Evolutionary conservation across 2,888 invertebrate genomes (phyloP).

Genomic region (Napeogenes sylphis): DNA sequence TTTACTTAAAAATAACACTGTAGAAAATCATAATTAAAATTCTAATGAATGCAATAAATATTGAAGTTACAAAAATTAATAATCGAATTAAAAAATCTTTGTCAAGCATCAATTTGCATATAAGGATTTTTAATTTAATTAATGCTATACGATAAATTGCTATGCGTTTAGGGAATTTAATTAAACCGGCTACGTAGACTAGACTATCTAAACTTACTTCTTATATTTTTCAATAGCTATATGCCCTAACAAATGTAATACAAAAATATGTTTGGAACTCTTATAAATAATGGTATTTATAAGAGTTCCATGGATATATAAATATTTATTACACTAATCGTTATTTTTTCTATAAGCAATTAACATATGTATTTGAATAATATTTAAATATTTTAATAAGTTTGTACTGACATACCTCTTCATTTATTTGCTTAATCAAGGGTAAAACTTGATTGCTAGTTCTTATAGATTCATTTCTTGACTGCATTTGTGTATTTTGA

Average conservation of each 20-base stretch:
- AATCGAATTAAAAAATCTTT: too few species aligned
- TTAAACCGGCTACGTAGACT: too few species aligned
- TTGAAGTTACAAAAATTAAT: too few species aligned
- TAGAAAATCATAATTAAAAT: not conserved
- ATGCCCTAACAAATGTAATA: too few species aligned
- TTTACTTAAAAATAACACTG: not conserved
- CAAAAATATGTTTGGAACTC: slow-evolving; percentile 1
- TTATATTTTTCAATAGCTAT: too few species aligned
- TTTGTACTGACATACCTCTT: slow-evolving; percentile 51
- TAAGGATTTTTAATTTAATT: not conserved
- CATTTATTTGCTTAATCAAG: slow-evolving; percentile 68
- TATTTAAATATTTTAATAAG: not conserved
- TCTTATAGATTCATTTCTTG: slow-evolving; percentile 38
- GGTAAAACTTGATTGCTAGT: slow-evolving; percentile 63
- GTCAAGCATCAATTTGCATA: not conserved
- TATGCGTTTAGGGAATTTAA: too few species aligned
- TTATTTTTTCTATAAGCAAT: slow-evolving; percentile 7
- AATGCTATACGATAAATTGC: not conserved
- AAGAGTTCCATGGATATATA: too few species aligned
- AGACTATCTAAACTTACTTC: not conserved
- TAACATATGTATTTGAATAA: too few species aligned
- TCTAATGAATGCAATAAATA: too few species aligned
- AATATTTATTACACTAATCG: not conserved
- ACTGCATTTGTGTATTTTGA: slow-evolving; percentile 34
- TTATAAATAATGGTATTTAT: too few species aligned